These are phyloP conservation scores for Tetrao urogallus DNA, from an alignment of 2,113 vertebrate species.

Conservation along the genomic window DNA sequence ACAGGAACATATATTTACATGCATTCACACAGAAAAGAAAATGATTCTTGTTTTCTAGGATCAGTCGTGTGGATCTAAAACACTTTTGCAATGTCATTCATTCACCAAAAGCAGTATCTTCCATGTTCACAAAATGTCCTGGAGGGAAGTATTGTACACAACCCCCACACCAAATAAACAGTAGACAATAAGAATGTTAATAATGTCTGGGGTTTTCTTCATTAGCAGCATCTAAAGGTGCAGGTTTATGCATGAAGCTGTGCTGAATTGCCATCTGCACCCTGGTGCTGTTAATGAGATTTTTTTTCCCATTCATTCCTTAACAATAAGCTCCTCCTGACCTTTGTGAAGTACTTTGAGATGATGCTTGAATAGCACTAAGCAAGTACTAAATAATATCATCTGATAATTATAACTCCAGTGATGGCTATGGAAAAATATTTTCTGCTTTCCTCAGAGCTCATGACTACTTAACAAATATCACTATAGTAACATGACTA, in stretches of 20 bases:
- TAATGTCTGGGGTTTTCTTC: background rate
- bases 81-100: background rate
- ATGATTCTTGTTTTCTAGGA: background rate
- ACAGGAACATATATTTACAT: background rate
- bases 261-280: background rate
- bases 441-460: background rate
- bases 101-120: background rate
- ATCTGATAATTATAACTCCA: slow-evolving; percentile 18
- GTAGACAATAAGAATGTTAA: background rate
- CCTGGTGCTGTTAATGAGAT: background rate
- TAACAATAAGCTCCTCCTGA: background rate
- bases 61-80: slow-evolving; percentile 30
- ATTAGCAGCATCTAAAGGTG: background rate
- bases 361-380: slow-evolving; percentile 9
- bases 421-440: background rate
- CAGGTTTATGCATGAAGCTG: background rate
- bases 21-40: background rate
- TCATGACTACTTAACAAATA: slow-evolving; percentile 34
- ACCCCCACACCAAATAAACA: background rate
- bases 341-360: slow-evolving; percentile 1
- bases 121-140: background rate
- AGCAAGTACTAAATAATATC: slow-evolving; percentile 38
- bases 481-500: background rate
- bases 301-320: background rate
- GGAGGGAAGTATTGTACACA: background rate